phyloP scores from a whole-genome alignment of 2,113 vertebrate genomes.

The Caranx ignobilis region DNA sequence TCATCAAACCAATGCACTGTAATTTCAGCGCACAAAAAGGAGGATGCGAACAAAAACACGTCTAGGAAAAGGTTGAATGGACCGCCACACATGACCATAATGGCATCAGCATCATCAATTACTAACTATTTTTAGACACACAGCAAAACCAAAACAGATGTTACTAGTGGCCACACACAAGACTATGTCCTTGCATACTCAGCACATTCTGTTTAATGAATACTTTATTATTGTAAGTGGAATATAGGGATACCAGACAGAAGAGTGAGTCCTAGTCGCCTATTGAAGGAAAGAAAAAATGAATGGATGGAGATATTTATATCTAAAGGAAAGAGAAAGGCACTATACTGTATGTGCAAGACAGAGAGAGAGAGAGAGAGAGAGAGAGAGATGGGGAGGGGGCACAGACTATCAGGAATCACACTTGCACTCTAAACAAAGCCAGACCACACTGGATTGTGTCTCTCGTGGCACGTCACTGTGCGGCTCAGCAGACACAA shows the following conservation, averaged over 20 bases:
- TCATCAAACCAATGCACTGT: slow-evolving; percentile 15
- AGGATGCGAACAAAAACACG: slow-evolving; percentile 4
- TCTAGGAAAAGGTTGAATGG: slow-evolving; percentile 42
- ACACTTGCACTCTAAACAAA: slow-evolving; percentile 61
- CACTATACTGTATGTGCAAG: slow-evolving; percentile 45
- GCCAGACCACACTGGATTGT: slow-evolving; percentile 50
- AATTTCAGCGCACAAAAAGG: slow-evolving; percentile 36
- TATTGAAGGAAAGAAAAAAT: slow-evolving; percentile 32
- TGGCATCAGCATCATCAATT: slow-evolving; percentile 30
- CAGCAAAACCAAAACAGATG: slow-evolving; percentile 16
- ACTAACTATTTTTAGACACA: slow-evolving; percentile 51
- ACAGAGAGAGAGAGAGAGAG: not conserved
- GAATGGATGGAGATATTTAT: slow-evolving; percentile 51
- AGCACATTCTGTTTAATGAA: slow-evolving; percentile 8
- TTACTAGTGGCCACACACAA: slow-evolving; percentile 17
- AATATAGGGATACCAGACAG: slow-evolving; percentile 21
- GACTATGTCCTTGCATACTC: not conserved
- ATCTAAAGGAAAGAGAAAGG: slow-evolving; percentile 45
- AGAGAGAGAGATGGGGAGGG: not conserved
- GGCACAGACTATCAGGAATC: slow-evolving; percentile 68
- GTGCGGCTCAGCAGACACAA: slow-evolving; percentile 34
- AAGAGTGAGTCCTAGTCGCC: slow-evolving; percentile 36
- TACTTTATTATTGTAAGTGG: slow-evolving; percentile 23
- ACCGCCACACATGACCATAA: slow-evolving; percentile 22
- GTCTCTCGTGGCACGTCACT: slow-evolving; percentile 42